Evolutionary conservation across 2,113 vertebrate species (phyloP).

Genomic region (Plectropomus leopardus): DNA sequence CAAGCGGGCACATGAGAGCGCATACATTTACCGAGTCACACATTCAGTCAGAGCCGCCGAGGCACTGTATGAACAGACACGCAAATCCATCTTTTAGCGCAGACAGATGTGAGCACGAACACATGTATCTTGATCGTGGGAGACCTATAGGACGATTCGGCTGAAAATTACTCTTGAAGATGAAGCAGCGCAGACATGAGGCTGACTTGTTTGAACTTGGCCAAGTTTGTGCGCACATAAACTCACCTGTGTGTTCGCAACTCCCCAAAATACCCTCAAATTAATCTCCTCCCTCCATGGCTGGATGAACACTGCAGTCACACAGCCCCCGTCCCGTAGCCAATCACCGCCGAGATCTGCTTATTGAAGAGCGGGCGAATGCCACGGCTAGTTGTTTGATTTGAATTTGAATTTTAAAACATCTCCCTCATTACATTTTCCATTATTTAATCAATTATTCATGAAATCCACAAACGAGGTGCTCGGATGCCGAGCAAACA

Average conservation of each 20-base stretch:
- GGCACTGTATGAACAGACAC: conserved; percentile 13
- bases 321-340: conserved; percentile 65
- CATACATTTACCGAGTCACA: conserved; percentile 10
- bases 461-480: conserved; percentile 77
- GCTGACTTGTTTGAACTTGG: conserved; percentile 37
- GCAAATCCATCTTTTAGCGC: conserved; percentile 32
- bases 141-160: conserved; percentile 36
- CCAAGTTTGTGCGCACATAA: conserved; percentile 14
- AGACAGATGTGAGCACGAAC: conserved; percentile 4
- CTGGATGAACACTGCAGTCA: conserved; percentile 55
- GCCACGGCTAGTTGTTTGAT: conserved; percentile 82
- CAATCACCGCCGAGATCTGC: conserved; percentile 72
- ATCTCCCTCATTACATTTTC: conserved; percentile 84
- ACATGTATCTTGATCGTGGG: conserved; percentile 33
- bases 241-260: conserved; percentile 57
- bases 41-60: conserved; percentile 29
- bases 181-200: background rate
- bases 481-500: conserved; percentile 76
- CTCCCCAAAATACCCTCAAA: conserved; percentile 59
- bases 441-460: conserved; percentile 87
- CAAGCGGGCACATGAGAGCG: conserved; percentile 32
- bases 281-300: conserved; percentile 71
- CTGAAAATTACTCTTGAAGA: conserved; percentile 34
- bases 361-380: conserved; percentile 59
- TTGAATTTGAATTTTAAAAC: conserved; percentile 86